Evolutionary conservation across 1,140 invertebrate genomes (phyloP).

Genomic region (Bemisia tabaci): DNA sequence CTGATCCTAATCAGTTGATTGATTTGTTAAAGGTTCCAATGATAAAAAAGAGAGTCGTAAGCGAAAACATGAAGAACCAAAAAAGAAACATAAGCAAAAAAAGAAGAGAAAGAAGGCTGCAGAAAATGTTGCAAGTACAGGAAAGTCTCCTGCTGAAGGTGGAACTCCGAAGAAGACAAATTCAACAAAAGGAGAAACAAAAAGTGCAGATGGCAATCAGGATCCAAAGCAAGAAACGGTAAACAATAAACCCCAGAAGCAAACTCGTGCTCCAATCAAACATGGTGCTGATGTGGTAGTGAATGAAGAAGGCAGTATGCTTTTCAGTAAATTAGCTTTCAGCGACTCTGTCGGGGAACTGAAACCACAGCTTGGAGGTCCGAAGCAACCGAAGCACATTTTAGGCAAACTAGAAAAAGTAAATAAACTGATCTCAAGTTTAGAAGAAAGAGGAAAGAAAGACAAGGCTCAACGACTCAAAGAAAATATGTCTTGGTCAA

Average conservation of each 20-base stretch:
- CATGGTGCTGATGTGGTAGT: background rate
- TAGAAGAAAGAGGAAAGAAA: constrained; percentile 12
- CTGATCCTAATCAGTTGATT: too few species aligned
- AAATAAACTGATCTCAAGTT: constrained; percentile 7
- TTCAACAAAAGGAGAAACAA: background rate
- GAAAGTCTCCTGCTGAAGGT: background rate
- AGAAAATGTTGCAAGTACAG: constrained; percentile 6
- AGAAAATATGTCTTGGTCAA: constrained; percentile 11
- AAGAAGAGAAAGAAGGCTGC: constrained; percentile 6
- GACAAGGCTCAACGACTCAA: constrained; percentile 13
- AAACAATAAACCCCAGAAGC: constrained; percentile 6
- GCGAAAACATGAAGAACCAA: background rate
- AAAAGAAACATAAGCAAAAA: background rate
- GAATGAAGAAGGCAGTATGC: background rate
- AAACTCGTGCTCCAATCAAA: constrained; percentile 3
- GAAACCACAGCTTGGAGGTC: background rate
- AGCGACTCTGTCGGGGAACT: background rate
- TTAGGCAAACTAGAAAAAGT: constrained; percentile 14
- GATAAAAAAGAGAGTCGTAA: background rate
- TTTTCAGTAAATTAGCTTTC: background rate
- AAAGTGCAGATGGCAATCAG: background rate
- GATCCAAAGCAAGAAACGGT: background rate
- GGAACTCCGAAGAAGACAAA: background rate
- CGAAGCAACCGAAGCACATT: background rate
- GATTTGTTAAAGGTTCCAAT: too few species aligned